A percentile compares a stretch with the other conserved stretches of the same genome.
Conservation (phyloP, 2,113 vertebrate genomes). For the Petrocephalus zakoni region DNA sequence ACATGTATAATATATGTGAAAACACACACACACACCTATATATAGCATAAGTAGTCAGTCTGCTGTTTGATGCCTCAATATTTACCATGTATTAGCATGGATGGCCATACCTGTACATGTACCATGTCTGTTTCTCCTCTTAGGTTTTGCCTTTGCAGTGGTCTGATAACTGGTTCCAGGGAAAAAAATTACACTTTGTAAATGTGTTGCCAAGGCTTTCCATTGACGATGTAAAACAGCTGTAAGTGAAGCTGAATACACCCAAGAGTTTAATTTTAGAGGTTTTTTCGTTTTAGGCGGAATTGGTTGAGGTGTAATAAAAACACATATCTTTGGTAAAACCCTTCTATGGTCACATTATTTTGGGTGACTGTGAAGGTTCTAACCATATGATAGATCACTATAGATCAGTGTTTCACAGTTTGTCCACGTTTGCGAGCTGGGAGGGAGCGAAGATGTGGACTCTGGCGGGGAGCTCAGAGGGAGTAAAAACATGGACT, state of each 20-base stretch:
- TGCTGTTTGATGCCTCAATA: not conserved
- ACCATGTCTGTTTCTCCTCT: not conserved
- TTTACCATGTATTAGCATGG: not conserved
- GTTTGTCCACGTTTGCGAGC: too few relatives aligned
- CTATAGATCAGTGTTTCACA: too few relatives aligned
- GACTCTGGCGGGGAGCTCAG: too few relatives aligned
- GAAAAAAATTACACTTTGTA: not conserved
- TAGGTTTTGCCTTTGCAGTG: not conserved
- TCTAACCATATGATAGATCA: not conserved
- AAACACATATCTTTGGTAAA: not conserved
- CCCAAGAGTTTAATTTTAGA: not conserved
- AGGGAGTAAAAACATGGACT: too few relatives aligned
- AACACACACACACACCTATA: not conserved
- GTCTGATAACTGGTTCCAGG: not conserved
- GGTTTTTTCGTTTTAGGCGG: not conserved
- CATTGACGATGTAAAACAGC: not conserved
- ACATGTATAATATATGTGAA: too few relatives aligned
- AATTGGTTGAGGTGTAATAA: not conserved
- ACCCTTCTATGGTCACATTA: not conserved
- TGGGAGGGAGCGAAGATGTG: too few relatives aligned
- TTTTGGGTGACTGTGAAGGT: not conserved
- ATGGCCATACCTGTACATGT: not conserved
- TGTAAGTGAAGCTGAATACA: not conserved
- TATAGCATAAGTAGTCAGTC: not conserved
- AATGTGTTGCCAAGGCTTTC: not conserved